Evolutionary conservation across 2,797 vertebrate species (phyloP), one percentile per base, ranked within the genome.

Genomic region (Acomys russatus): DNA sequence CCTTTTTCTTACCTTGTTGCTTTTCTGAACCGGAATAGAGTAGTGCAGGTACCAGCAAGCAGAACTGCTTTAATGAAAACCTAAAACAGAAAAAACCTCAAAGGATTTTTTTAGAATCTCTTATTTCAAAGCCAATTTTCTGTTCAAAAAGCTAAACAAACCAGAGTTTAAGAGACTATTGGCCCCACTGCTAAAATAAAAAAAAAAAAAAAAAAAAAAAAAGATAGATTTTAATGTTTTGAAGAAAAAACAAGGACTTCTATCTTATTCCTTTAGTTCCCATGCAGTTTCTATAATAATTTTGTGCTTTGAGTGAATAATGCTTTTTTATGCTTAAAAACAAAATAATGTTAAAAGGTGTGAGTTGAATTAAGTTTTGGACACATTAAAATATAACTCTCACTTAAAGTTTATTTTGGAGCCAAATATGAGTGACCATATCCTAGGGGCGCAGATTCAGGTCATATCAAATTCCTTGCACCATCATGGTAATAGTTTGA

Each of bases 11-110:
- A 83, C 9, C 35, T 85, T 95, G 76, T n/a, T 84, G 56, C 22
- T 89, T 96, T 92, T 90, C 82, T 82, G 84, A 96, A 88, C 77
- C 20, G 79, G 95, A 89, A 83, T 18, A 88, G n/a, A 91, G 35
- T 15, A 22, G 8, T 6, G 14, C 10, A 87, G 28, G 20, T 63
- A 66, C 2, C 30, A 87, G 33, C 8, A 18, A 63, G 12, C 56
- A 63, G 20, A 88, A 49, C 88, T 61, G 79, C 49, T 94, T 92
- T 79, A 88, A 79, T 90, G 63, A 96, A 66, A 80, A 82, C 6
- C 30, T 76, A 18, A 63, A 8, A n/a, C 18, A 83, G 63, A 86
- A 63, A 86, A 94, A 80, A 92, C 28, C 20, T 33, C 92, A 70
- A 71, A 90, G 82, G 73, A 94, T 56, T 35, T 94, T 94, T 95